phyloP scores from a whole-genome alignment of 2,888 invertebrate species.

The Clistopyga incitator region DNA sequence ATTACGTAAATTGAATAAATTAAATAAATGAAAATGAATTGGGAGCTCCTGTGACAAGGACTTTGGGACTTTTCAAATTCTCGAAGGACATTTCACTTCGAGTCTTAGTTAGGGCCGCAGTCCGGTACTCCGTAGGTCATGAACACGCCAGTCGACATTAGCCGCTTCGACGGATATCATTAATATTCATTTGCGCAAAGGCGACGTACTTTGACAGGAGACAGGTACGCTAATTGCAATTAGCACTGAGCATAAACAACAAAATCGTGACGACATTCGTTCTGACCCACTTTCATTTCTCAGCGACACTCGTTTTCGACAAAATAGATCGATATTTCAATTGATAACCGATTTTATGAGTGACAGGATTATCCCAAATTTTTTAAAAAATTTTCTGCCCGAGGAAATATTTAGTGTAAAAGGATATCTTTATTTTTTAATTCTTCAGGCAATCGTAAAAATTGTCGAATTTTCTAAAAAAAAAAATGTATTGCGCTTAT shows the following conservation, averaged over 20 bases:
- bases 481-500: too few relatives aligned
- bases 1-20: background rate
- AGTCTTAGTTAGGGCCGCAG: background rate
- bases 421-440: too few relatives aligned
- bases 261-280: constrained; percentile 21
- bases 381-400: too few relatives aligned
- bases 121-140: background rate
- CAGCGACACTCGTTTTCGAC: background rate
- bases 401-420: too few relatives aligned
- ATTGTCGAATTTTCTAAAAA: too few relatives aligned
- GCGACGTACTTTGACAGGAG: constrained; percentile 5
- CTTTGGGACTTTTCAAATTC: constrained; percentile 1
- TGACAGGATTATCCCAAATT: too few relatives aligned
- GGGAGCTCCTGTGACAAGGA: background rate
- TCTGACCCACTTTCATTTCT: background rate
- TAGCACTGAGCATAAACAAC: constrained; percentile 8
- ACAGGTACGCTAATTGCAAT: constrained; percentile 49
- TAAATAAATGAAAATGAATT: too few relatives aligned
- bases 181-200: constrained; percentile 53
- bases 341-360: too few relatives aligned
- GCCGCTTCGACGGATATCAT: constrained; percentile 33
- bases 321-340: too few relatives aligned
- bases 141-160: constrained; percentile 41
- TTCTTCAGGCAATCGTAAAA: too few relatives aligned
- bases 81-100: background rate